Evolutionary conservation across 2,797 vertebrate species (phyloP), one percentile per base, ranked within the genome.

Genomic region (Mormyrops attenuatus): DNA sequence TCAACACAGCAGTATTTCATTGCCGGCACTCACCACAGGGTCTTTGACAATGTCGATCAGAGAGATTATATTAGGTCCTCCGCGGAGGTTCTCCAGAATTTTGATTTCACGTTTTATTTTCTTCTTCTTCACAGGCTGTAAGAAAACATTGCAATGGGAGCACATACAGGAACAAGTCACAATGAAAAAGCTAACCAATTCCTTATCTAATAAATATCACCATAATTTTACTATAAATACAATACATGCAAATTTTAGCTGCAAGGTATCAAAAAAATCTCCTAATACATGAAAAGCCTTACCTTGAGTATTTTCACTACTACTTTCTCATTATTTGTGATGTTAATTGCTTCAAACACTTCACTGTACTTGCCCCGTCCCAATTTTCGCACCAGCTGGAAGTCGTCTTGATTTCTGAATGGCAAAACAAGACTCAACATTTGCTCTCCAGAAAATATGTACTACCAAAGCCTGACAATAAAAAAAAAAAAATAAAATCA

Each of bases 51-150:
- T 98, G 93, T 98, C 98, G 30, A 98, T 95, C 92, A 99, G 96
- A 77, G 98, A 98, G 94, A 99, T 98, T 91, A 98, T 97, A 95
- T 99, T 98, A 69, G 98, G 98, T 92, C 98, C 98, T 89, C 98
- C 97, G 11, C 97, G 97, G 26, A 99, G 95, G 91, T 98, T 99
- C 95, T 99, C 98, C 95, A 98, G 94, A 94, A 99, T 98, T 95
- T 98, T 99, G 94, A 99, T 98, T 95, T 99, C 98, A 4, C 98
- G 97, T 94, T 98, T 98, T 95, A 99, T 99, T 95, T 99, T 99
- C 97, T 98, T 99, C 96, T 99, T 98, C 96, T 98, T 98, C 93
- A 99, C 97, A 91, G 98, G 98, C 98, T 99, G 94, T 60, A 22
- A 44, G 26, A 92, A 57, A 89, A 87, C 53, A 2, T 88, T 34